Evolutionary conservation across 2,888 invertebrate genomes (phyloP), one percentile per base, ranked within the genome.

Genomic region (Microchrysa polita): DNA sequence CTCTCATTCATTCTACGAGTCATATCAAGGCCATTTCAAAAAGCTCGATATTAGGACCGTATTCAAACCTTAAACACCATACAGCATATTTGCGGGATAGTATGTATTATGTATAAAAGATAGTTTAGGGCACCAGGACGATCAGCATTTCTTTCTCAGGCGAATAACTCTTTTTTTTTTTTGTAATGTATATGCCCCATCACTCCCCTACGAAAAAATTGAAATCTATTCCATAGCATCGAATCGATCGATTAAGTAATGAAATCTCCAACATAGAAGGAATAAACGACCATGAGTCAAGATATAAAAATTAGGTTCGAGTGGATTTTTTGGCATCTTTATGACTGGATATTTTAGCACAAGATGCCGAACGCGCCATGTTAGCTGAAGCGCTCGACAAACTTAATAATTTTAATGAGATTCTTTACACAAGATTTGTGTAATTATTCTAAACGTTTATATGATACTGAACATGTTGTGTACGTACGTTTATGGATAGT

Each of bases 321-420:
- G 61, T 61, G 61, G 40, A 34, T 61, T 61, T n/a, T 61, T 42
- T 61, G 61, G 61, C 42, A 40, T 34, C 61, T 61, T 61, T 61
- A 61, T 42, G 61, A 61, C 40, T 61, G 40, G n/a, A 61, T 40
- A 5, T 27, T n/a, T 1, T 55, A 55, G 12, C 48, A 48, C 48
- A 48, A 48, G 48, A n/a, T n/a, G 16, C 48, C 48, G 10, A 12
- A n/a, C 48, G 48, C 16, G 48, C 16, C 27, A 34, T 34, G 27
- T 34, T 34, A 34, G 27, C 27, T 34, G 7, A 48, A 48, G 48
- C 61, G 16, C 27, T 34, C 27, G 27, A 34, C 42, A 40, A 61
- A 42, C 40, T 61, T 40, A 61, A 61, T 61, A 18, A 61, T 61
- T 61, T 42, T 61, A 61, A 61, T 61, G 61, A 61, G 61, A n/a